Evolutionary conservation across 2,797 vertebrate species (phyloP).

Genomic region (Bovichtus variegatus): DNA sequence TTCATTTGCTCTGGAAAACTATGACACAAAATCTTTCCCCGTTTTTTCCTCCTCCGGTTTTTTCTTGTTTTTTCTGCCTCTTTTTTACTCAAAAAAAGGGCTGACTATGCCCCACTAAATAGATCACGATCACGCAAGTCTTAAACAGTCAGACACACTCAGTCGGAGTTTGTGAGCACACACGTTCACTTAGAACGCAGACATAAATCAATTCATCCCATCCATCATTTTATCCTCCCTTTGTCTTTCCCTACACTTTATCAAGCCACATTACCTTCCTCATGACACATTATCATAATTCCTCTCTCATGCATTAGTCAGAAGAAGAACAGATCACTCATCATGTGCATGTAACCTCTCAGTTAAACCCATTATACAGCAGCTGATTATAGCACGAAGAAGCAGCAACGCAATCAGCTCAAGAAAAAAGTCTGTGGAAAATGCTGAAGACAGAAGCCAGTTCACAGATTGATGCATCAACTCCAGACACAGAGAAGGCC

Average conservation of each 20-base stretch:
- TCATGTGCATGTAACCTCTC: constrained; percentile 75
- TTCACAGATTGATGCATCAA: constrained; percentile 52
- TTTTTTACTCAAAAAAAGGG: constrained; percentile 41
- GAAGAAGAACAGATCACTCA: constrained; percentile 65
- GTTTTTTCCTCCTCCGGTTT: constrained; percentile 12
- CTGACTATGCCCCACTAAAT: constrained; percentile 52
- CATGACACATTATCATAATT: constrained; percentile 62
- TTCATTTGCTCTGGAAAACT: constrained; percentile 36
- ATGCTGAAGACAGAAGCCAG: constrained; percentile 54
- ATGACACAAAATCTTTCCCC: constrained; percentile 35
- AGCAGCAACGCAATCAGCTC: constrained; percentile 53
- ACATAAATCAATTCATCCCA: constrained; percentile 14
- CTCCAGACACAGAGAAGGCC: constrained; percentile 48
- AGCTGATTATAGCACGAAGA: constrained; percentile 63
- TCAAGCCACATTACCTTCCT: constrained; percentile 39
- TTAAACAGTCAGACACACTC: constrained; percentile 12
- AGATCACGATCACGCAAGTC: constrained; percentile 15
- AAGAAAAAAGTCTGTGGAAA: constrained; percentile 52
- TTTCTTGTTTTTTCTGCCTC: constrained; percentile 6
- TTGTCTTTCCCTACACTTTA: constrained; percentile 26
- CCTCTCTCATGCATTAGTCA: constrained; percentile 67
- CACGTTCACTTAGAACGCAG: constrained; percentile 24
- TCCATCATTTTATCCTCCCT: constrained; percentile 23
- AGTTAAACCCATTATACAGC: constrained; percentile 69
- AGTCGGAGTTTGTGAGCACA: constrained; percentile 12